Conservation (phyloP, 2,113 vertebrate species). For the Centropus unirufus region DNA sequence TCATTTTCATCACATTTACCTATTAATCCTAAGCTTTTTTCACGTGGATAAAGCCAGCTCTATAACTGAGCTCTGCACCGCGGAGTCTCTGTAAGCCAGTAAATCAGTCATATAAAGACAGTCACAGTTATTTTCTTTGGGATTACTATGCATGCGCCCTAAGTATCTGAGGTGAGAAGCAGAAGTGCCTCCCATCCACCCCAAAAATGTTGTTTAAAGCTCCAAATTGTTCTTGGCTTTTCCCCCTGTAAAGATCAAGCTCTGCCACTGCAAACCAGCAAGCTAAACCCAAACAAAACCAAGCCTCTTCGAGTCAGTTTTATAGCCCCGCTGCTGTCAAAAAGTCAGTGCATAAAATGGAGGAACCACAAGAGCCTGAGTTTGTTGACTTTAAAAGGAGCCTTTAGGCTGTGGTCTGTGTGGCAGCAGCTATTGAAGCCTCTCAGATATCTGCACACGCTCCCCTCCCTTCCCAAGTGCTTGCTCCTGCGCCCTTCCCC, state of each 20-base stretch:
- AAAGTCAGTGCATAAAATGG: background rate
- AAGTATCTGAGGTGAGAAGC: background rate
- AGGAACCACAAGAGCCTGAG: background rate
- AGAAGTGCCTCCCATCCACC: background rate
- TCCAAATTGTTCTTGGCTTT: background rate
- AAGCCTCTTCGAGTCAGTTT: background rate
- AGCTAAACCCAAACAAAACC: background rate
- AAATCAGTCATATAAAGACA: conserved; percentile 1
- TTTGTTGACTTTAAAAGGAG: background rate
- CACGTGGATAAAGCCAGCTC: background rate
- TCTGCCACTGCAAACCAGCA: background rate
- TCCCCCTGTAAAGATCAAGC: background rate
- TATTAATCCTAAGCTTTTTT: background rate
- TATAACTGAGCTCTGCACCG: background rate
- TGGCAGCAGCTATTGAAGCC: conserved; percentile 21
- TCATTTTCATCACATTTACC: background rate
- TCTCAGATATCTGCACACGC: conserved; percentile 4
- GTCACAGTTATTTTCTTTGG: background rate
- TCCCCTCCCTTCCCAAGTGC: background rate
- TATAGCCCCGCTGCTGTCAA: background rate
- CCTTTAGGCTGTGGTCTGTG: background rate
- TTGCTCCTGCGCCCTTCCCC: conserved; percentile 40
- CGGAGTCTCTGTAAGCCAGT: background rate
- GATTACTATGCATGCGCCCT: background rate
- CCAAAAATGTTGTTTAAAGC: background rate